phyloP scores from a whole-genome alignment of 2,888 invertebrate genomes.

The Phlogophora meticulosa region DNA sequence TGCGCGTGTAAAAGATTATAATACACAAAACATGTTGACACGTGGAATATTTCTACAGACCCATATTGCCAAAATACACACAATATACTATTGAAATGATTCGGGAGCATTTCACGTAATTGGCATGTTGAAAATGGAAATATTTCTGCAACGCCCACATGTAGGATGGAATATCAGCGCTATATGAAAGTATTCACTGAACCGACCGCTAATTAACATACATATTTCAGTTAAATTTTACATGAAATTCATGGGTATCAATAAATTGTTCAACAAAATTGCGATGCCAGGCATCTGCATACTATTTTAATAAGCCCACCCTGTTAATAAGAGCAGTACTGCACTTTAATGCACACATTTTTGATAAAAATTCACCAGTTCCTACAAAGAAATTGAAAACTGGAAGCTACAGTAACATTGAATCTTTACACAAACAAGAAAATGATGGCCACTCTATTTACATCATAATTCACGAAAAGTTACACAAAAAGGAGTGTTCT shows the following conservation, averaged over 20 bases:
- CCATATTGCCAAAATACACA: constrained; percentile 59
- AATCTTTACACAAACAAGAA: constrained; percentile 30
- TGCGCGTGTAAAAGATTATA: constrained; percentile 69
- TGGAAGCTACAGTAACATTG: constrained; percentile 14
- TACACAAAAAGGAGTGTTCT: constrained; percentile 55
- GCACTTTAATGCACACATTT: too few species aligned
- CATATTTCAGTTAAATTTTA: constrained; percentile 8
- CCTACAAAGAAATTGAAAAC: constrained; percentile 1
- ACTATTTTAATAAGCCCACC: not conserved
- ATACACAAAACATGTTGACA: constrained; percentile 39
- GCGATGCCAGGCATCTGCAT: not conserved
- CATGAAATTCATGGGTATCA: not conserved
- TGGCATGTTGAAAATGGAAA: constrained; percentile 37
- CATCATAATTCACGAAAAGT: constrained; percentile 49
- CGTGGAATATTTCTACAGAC: constrained; percentile 37
- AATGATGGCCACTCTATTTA: constrained; percentile 23
- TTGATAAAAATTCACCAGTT: not conserved
- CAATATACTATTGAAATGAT: constrained; percentile 56
- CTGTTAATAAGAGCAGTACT: too few species aligned
- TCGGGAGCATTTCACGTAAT: constrained; percentile 42
- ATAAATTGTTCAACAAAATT: not conserved
- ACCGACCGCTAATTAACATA: constrained; percentile 24
- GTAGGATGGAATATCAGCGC: constrained; percentile 6
- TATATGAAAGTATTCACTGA: constrained; percentile 22
- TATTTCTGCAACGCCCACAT: constrained; percentile 27